phyloP scores from a whole-genome alignment of 2,797 vertebrate species.

The Yasuhikotakia modesta region DNA sequence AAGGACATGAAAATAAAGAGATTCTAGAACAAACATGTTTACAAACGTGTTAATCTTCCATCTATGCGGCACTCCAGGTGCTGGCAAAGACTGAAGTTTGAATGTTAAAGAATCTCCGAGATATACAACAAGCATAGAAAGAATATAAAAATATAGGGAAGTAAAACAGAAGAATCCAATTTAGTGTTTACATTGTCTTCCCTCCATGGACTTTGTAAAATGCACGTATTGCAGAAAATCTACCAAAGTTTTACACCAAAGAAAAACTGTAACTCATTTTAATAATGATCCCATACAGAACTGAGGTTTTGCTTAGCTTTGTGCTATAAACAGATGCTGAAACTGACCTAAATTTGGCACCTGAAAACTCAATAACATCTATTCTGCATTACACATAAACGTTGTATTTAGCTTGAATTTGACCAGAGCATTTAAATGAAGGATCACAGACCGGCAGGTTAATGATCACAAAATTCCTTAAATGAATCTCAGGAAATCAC shows the following conservation, averaged over 20 bases:
- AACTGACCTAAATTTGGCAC: constrained; percentile 46
- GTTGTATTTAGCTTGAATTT: no score
- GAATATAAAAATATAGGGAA: constrained; percentile 58
- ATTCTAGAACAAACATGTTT: constrained; percentile 67
- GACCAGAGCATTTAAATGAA: neutral
- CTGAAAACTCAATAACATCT: neutral
- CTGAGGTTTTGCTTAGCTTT: neutral
- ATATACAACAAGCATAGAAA: constrained; percentile 61
- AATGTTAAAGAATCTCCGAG: constrained; percentile 65
- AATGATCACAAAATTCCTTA: neutral
- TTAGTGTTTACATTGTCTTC: constrained; percentile 54
- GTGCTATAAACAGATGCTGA: neutral
- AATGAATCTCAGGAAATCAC: constrained; percentile 1
- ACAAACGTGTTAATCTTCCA: constrained; percentile 71
- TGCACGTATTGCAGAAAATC: neutral
- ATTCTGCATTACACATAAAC: no score
- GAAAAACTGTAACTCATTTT: neutral
- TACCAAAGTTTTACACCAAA: neutral
- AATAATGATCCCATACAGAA: neutral
- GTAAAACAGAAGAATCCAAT: constrained; percentile 62
- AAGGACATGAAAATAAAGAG: constrained; percentile 77
- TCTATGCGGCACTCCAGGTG: constrained; percentile 80
- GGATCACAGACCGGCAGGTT: neutral
- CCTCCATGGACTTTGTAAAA: constrained; percentile 66
- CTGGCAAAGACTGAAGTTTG: constrained; percentile 70